Evolutionary conservation across 1,140 invertebrate species (phyloP), one percentile per base, ranked within the genome.

Genomic region (Drosophila lowei): DNA sequence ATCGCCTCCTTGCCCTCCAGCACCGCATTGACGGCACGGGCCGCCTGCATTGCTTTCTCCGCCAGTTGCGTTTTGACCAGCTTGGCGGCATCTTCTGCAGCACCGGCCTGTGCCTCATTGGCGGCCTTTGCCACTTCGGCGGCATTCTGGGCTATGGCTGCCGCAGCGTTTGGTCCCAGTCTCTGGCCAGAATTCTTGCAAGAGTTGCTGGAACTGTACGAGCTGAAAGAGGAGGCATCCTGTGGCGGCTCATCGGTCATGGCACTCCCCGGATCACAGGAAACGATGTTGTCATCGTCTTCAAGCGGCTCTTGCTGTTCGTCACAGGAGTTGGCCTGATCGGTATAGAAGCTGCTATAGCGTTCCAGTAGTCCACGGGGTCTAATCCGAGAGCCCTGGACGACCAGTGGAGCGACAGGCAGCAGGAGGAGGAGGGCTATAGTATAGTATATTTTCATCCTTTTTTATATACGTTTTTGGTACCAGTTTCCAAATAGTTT

Each of bases 21-120:
- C 0, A 93, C 94, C 0, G 94, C 94, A 63, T 94, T 92, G 0
- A 94, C 94, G 9, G 94, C 93, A 77, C 94, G 94, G 0, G 94
- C 93, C 11, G 94, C 94, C 76, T 94, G 93, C 11, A 93, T 71
- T 0, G 94, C 94, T 81, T 94, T 94, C 48, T 94, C 93, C 1
- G 94, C 94, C 55, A 95, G 72, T 81, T 95, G 93, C 13, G 93
- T 92, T 89, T 94, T 94, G 3, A 94, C 94, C 92, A 94, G 84
- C 21, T 93, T 93, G 13, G 94, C 92, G 11, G 94, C 94, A 64
- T 94, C 93, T 16, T 93, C 92, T 16, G 94, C 94, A 3, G 94
- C 94, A 15, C 93, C 93, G 60, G 93, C 93, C 74, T 95, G 94
- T 0, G 94, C 94, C 25, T 94, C 94, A 21, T 94, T 93, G 2